Evolutionary conservation across 35 echinoderm and acorn worm species (phyloP).

Genomic region (Lytechinus variegatus): DNA sequence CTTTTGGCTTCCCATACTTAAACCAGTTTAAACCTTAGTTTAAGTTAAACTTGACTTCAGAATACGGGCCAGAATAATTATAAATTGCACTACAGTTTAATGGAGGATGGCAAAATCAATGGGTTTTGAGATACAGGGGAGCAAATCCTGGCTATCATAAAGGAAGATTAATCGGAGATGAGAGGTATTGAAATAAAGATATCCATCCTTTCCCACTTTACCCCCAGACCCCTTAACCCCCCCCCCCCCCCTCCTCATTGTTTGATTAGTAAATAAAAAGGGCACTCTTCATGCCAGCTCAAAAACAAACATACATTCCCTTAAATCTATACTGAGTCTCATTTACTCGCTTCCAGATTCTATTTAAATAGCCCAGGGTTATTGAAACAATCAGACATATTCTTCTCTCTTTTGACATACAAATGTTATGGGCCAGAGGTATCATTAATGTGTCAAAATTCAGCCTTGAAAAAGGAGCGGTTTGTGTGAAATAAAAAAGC

Average conservation of each 20-base stretch:
- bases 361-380: not conserved
- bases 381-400: not conserved
- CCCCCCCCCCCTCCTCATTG: not conserved
- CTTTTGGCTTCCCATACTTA: too few relatives aligned
- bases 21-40: too few relatives aligned
- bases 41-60: too few relatives aligned
- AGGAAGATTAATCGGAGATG: not conserved
- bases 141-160: not conserved
- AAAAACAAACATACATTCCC: not conserved
- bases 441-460: not conserved
- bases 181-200: not conserved
- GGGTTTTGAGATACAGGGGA: not conserved
- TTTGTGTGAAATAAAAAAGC: not conserved
- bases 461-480: not conserved
- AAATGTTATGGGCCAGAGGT: not conserved
- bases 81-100: not conserved
- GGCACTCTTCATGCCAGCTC: not conserved
- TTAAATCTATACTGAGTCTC: not conserved
- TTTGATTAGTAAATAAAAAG: not conserved
- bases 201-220: not conserved
- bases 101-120: not conserved
- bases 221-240: not conserved
- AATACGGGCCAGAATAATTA: not conserved
- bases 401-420: not conserved
- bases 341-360: not conserved